phyloP scores from a whole-genome alignment of 2,113 vertebrate species.

The Brachyistius frenatus region DNA sequence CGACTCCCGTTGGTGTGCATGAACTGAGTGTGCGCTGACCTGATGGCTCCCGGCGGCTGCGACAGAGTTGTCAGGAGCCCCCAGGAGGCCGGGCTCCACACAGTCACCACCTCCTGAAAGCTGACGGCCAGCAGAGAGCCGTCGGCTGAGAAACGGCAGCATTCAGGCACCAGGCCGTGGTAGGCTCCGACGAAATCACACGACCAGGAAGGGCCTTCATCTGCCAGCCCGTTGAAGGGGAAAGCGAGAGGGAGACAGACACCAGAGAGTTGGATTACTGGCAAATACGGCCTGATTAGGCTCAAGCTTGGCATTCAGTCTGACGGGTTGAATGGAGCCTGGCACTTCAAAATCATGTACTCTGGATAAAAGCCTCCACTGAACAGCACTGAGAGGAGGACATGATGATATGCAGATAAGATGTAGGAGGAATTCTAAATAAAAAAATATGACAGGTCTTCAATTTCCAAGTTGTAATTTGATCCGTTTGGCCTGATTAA shows the following conservation, averaged over 20 bases:
- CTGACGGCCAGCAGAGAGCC: constrained; percentile 93
- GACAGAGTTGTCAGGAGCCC: constrained; percentile 93
- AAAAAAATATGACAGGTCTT: no score
- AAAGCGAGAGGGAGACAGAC: constrained; percentile 7
- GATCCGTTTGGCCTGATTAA: no score
- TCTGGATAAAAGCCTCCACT: background rate
- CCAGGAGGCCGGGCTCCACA: constrained; percentile 93
- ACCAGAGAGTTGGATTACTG: constrained; percentile 15
- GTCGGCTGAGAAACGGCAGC: constrained; percentile 95
- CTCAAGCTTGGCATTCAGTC: background rate
- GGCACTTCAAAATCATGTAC: background rate
- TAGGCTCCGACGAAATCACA: constrained; percentile 97
- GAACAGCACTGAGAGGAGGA: no score
- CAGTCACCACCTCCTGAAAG: constrained; percentile 91
- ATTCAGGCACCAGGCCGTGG: constrained; percentile 87
- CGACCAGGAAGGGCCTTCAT: constrained; percentile 89
- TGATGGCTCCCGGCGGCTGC: constrained; percentile 92
- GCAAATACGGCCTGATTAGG: background rate
- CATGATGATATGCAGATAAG: no score
- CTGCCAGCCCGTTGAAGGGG: constrained; percentile 56
- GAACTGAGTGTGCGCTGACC: constrained; percentile 72
- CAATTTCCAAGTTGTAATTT: no score
- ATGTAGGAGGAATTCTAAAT: no score
- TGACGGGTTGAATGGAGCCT: background rate
- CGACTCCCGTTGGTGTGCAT: background rate